Percentiles rank a stretch among this genome's conserved stretches.
phyloP scores from a whole-genome alignment of 2,888 invertebrate genomes.

The Heliconius erato region DNA sequence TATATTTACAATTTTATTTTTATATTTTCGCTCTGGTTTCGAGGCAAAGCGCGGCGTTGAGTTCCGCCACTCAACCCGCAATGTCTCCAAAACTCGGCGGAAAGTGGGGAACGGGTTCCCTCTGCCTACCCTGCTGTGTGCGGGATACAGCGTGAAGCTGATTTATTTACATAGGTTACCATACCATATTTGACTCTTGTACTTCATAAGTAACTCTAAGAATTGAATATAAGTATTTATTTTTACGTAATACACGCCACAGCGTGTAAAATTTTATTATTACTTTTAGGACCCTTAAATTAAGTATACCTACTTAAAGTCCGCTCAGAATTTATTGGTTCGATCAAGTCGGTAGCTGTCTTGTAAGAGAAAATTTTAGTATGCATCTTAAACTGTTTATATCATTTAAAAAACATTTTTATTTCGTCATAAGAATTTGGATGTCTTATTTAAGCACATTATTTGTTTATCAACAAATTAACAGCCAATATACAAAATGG shows the following conservation, averaged over 20 bases:
- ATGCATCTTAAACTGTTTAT: neutral
- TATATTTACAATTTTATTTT: too few relatives aligned
- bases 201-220: constrained; percentile 12
- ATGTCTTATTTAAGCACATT: constrained; percentile 2
- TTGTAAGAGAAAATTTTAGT: constrained; percentile 20
- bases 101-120: too few relatives aligned
- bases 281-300: constrained; percentile 51
- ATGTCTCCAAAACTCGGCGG: too few relatives aligned
- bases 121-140: too few relatives aligned
- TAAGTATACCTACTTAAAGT: constrained; percentile 38
- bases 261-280: constrained; percentile 54
- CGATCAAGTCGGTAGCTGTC: constrained; percentile 40
- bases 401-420: neutral
- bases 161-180: neutral
- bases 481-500: neutral
- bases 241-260: constrained; percentile 52
- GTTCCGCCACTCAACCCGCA: too few relatives aligned
- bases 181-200: neutral
- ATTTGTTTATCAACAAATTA: constrained; percentile 2
- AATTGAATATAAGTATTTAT: constrained; percentile 46
- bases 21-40: too few relatives aligned
- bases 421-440: neutral
- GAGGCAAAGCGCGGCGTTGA: too few relatives aligned
- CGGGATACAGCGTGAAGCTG: too few relatives aligned
- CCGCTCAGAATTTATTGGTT: constrained; percentile 38